phyloP scores from a whole-genome alignment of 2,888 invertebrate species.

The Oscheius myriophilus region DNA sequence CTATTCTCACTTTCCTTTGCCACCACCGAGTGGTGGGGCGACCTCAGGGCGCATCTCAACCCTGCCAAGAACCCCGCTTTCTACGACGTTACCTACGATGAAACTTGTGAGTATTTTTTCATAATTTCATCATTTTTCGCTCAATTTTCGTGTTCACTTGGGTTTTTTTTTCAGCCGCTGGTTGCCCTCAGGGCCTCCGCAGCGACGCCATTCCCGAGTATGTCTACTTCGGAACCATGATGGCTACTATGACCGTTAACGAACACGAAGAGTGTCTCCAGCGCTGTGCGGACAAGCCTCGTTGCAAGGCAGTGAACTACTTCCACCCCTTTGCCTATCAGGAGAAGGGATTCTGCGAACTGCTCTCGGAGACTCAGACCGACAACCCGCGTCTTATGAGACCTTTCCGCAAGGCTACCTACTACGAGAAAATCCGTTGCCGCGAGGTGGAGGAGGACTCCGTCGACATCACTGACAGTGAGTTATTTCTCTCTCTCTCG shows the following conservation, averaged over 20 bases:
- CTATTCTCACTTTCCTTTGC: conserved; percentile 30
- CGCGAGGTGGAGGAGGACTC: conserved; percentile 53
- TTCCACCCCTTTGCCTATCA: conserved; percentile 66
- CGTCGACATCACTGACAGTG: conserved; percentile 39
- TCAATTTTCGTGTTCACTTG: background rate
- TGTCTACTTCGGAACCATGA: conserved; percentile 69
- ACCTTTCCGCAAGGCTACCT: conserved; percentile 66
- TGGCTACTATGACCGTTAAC: conserved; percentile 63
- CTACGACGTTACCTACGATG: conserved; percentile 70
- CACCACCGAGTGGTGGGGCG: conserved; percentile 70
- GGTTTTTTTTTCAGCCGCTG: conserved; percentile 40
- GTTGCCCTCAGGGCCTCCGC: conserved; percentile 66
- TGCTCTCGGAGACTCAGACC: conserved; percentile 66
- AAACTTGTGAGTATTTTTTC: conserved; percentile 53
- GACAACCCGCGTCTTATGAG: conserved; percentile 70
- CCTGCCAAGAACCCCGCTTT: conserved; percentile 63
- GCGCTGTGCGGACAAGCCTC: conserved; percentile 60
- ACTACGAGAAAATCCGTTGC: conserved; percentile 69
- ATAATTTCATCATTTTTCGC: too few relatives aligned
- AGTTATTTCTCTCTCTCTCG: conserved; percentile 15
- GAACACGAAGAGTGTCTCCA: conserved; percentile 63
- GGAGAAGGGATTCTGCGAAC: conserved; percentile 68
- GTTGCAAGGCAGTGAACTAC: conserved; percentile 68
- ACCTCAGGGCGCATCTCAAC: conserved; percentile 67
- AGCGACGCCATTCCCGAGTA: conserved; percentile 69